Conservation (phyloP, 2,797 vertebrate species). For the Graptemys geographica region DNA sequence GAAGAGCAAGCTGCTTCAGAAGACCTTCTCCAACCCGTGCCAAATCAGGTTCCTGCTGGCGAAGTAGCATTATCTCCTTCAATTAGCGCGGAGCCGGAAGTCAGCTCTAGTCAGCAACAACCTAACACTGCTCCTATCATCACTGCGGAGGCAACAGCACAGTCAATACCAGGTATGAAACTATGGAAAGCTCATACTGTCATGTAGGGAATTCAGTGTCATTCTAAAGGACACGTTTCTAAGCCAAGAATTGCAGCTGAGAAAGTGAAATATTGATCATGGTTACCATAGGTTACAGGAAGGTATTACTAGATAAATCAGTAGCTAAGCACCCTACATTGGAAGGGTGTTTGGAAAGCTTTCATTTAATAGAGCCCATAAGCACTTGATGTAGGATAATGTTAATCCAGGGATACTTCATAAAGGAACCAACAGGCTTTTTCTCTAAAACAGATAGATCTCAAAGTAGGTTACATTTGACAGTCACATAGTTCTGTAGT, state of each 20-base stretch:
- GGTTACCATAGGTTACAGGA: not conserved
- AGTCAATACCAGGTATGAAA: conserved; percentile 86
- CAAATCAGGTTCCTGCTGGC: conserved; percentile 70
- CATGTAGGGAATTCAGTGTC: not conserved
- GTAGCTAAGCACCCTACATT: rapidly evolving
- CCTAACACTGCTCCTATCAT: conserved; percentile 63
- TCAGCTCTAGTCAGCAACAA: conserved; percentile 88
- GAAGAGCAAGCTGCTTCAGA: conserved; percentile 81
- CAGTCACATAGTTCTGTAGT: not conserved
- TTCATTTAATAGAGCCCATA: not conserved
- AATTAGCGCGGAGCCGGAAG: conserved; percentile 84
- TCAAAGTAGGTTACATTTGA: not conserved
- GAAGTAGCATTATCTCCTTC: conserved; percentile 80
- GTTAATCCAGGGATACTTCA: not conserved
- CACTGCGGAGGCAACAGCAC: conserved; percentile 75
- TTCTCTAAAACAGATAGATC: not conserved
- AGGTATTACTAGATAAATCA: rapidly evolving
- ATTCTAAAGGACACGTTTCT: not conserved
- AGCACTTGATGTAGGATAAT: rapidly evolving
- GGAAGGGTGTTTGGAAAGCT: not conserved
- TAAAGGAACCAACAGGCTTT: not conserved
- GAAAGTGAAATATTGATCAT: not conserved
- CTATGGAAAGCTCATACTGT: not conserved
- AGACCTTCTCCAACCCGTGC: conserved; percentile 75
- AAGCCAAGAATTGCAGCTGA: not conserved